phyloP scores from a whole-genome alignment of 1,140 invertebrate species.

The Drosophila malerkotliana region DNA sequence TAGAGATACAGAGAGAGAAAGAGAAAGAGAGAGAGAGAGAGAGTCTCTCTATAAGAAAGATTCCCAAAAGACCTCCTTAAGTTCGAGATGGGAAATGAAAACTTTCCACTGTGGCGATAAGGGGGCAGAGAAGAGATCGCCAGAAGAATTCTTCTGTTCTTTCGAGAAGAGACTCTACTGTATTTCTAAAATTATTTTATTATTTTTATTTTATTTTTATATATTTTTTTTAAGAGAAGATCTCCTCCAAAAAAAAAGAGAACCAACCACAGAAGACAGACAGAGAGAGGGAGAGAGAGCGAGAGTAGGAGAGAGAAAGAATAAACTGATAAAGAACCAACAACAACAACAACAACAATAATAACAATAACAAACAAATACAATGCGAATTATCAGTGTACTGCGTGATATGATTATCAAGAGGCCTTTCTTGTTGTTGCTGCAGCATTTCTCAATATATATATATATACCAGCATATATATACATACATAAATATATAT shows the following conservation, averaged over 20 bases:
- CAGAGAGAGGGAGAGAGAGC: slow-evolving; percentile 10
- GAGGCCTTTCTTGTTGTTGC: slow-evolving; percentile 61
- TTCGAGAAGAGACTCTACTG: slow-evolving; percentile 10
- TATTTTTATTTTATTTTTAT: slow-evolving; percentile 16
- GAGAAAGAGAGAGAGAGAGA: too few relatives aligned
- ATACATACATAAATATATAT: slow-evolving; percentile 6
- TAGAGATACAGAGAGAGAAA: too few relatives aligned
- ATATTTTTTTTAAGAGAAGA: slow-evolving; percentile 20
- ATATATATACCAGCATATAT: slow-evolving; percentile 12
- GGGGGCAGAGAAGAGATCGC: background rate
- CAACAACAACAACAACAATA: slow-evolving; percentile 44
- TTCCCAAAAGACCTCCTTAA: too few relatives aligned
- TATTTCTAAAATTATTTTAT: slow-evolving; percentile 58
- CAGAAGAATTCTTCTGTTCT: background rate
- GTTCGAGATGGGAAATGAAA: background rate
- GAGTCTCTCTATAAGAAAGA: background rate
- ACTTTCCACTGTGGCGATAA: slow-evolving; percentile 22
- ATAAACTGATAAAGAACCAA: slow-evolving; percentile 55
- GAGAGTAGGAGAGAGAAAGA: slow-evolving; percentile 1
- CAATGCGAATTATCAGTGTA: slow-evolving; percentile 79
- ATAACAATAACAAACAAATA: slow-evolving; percentile 61
- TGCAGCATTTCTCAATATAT: slow-evolving; percentile 61
- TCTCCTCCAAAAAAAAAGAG: background rate
- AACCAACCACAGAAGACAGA: slow-evolving; percentile 12
- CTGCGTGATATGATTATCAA: slow-evolving; percentile 81